Conservation (phyloP, 2,888 invertebrate genomes). For the Agonopterix arenella region DNA sequence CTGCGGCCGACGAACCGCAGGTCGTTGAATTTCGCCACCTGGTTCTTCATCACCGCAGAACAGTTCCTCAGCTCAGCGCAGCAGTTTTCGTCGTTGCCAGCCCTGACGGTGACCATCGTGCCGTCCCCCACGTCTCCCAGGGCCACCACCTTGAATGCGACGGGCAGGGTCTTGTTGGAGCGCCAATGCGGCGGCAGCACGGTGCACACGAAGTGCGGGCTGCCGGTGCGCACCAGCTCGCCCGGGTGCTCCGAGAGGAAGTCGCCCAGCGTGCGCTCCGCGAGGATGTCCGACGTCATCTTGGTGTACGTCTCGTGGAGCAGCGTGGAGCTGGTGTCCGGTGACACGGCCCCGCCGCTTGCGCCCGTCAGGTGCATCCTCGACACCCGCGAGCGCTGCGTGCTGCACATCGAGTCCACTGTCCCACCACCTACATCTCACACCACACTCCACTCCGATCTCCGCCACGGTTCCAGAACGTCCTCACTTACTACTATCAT, state of each 20-base stretch:
- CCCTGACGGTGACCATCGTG: conserved; percentile 95
- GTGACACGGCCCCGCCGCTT: conserved; percentile 78
- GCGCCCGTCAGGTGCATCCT: conserved; percentile 75
- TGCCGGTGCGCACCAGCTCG: conserved; percentile 93
- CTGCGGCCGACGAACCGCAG: conserved; percentile 98
- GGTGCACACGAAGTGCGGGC: conserved; percentile 97
- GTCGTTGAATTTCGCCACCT: conserved; percentile 99
- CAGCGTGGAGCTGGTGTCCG: conserved; percentile 83
- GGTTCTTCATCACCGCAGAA: conserved; percentile 98
- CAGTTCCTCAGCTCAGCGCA: conserved; percentile 97
- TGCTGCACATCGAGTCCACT: conserved; percentile 67
- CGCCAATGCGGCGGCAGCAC: conserved; percentile 97
- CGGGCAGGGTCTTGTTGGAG: conserved; percentile 98
- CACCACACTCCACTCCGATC: conserved; percentile 37
- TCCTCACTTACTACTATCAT: conserved; percentile 39
- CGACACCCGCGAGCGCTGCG: conserved; percentile 67
- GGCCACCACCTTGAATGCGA: conserved; percentile 97
- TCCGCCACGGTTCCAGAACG: conserved; percentile 35
- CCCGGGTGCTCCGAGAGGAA: conserved; percentile 94
- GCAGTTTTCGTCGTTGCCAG: conserved; percentile 99
- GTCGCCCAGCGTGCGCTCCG: conserved; percentile 91
- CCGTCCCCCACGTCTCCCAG: conserved; percentile 97
- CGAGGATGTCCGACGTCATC: conserved; percentile 93
- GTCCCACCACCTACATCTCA: conserved; percentile 50
- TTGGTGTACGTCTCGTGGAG: conserved; percentile 91